phyloP scores from a whole-genome alignment of 2,113 vertebrate species.

The Cephalopholis sonnerati region DNA sequence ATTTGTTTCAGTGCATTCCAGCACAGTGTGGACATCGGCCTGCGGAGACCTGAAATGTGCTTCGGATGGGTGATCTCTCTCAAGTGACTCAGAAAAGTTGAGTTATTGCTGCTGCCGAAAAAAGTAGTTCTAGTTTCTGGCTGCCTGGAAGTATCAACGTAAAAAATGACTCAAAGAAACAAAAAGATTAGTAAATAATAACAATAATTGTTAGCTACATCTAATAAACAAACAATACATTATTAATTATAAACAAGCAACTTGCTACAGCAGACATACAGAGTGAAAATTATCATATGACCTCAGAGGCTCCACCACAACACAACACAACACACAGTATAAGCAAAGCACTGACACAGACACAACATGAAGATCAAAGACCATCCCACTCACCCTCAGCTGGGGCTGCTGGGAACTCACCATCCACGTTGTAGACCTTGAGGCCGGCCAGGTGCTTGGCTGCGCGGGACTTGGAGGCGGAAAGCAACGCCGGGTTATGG shows the following conservation, averaged over 20 bases:
- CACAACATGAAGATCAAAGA: background rate
- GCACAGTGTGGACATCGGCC: background rate
- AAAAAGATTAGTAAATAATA: too few species aligned
- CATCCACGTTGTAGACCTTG: slow-evolving; percentile 93
- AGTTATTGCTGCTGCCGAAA: background rate
- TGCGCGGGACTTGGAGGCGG: slow-evolving; percentile 89
- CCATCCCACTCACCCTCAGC: slow-evolving; percentile 73
- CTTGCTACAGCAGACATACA: too few species aligned
- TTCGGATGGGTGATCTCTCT: background rate
- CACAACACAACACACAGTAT: background rate
- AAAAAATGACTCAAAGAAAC: too few species aligned
- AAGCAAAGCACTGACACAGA: background rate
- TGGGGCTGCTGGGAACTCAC: slow-evolving; percentile 84
- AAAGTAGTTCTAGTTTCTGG: background rate
- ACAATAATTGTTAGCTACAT: too few species aligned
- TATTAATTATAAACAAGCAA: too few species aligned
- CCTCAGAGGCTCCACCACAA: background rate
- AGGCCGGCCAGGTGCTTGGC: slow-evolving; percentile 92
- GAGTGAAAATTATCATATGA: too few species aligned
- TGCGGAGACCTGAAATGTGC: slow-evolving; percentile 50
- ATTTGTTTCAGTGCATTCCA: slow-evolving; percentile 44
- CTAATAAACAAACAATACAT: too few species aligned
- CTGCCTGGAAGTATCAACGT: background rate
- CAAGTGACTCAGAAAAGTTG: background rate
- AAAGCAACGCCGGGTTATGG: slow-evolving; percentile 91